A percentile compares a stretch with the other conserved stretches of the same genome.
Conservation (phyloP, 1,140 invertebrate species). For the Drepana arcuata region DNA sequence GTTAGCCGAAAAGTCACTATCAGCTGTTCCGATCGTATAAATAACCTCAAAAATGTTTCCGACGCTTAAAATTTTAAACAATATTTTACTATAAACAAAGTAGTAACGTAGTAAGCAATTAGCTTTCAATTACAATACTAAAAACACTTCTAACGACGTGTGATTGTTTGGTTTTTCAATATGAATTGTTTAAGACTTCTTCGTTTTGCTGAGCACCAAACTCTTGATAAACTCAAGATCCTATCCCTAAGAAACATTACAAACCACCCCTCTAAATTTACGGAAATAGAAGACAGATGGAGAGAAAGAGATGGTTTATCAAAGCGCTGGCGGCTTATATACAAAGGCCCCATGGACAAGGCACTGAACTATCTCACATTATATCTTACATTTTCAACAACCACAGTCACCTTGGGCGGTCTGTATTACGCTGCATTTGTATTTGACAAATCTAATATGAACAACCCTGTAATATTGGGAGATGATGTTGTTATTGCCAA, state of each 20-base stretch:
- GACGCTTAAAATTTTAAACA: no score
- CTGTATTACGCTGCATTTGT: slow-evolving; percentile 42
- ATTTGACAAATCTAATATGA: slow-evolving; percentile 28
- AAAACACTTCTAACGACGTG: no score
- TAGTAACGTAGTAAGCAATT: no score
- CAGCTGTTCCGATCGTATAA: no score
- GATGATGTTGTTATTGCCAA: slow-evolving; percentile 49
- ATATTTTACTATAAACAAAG: no score
- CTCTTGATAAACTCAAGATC: slow-evolving; percentile 16
- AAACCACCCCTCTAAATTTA: slow-evolving; percentile 45
- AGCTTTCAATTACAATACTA: no score
- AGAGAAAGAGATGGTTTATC: slow-evolving; percentile 40
- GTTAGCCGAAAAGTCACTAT: no score
- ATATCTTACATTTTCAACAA: slow-evolving; percentile 45
- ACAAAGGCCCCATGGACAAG: slow-evolving; percentile 55
- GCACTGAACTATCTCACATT: slow-evolving; percentile 32
- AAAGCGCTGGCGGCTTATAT: slow-evolving; percentile 47
- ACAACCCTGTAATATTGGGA: slow-evolving; percentile 45
- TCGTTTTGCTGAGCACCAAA: slow-evolving; percentile 12
- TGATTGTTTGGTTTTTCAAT: no score
- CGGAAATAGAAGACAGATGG: slow-evolving; percentile 42
- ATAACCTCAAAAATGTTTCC: no score
- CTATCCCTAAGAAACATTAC: slow-evolving; percentile 22
- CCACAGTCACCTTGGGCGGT: slow-evolving; percentile 17
- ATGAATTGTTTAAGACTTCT: slow-evolving; percentile 39